phyloP scores from a whole-genome alignment of 2,888 invertebrate species.

The Aphelenchoides bicaudatus region DNA sequence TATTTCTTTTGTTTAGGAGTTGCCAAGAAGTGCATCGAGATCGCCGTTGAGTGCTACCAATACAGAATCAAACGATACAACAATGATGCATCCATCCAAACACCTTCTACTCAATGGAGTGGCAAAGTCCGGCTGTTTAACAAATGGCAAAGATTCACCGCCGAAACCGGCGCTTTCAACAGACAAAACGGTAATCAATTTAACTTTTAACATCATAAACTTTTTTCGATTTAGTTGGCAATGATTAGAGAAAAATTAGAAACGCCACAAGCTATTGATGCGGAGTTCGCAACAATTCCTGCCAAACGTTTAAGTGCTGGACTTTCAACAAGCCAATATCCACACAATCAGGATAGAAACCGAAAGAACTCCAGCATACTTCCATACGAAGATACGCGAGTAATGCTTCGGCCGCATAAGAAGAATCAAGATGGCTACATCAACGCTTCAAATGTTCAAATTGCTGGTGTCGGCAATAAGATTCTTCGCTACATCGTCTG shows the following conservation, averaged over 20 bases:
- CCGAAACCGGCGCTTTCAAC: background rate
- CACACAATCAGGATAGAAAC: slow-evolving; percentile 31
- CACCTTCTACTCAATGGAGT: slow-evolving; percentile 23
- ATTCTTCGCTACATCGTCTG: slow-evolving; percentile 36
- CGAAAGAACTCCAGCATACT: slow-evolving; percentile 65
- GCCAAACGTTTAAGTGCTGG: slow-evolving; percentile 35
- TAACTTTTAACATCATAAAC: no score
- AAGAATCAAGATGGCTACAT: slow-evolving; percentile 83
- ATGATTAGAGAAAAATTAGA: slow-evolving; percentile 10
- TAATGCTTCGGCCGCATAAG: slow-evolving; percentile 76
- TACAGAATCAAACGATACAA: slow-evolving; percentile 1
- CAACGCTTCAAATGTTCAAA: slow-evolving; percentile 80
- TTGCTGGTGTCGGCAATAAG: slow-evolving; percentile 31
- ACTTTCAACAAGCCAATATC: slow-evolving; percentile 36
- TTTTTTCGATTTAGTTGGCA: slow-evolving; percentile 6
- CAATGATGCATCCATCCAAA: slow-evolving; percentile 7
- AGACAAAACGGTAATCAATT: slow-evolving; percentile 1
- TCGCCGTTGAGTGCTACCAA: no score
- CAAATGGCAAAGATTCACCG: no score
- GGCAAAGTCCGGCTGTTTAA: slow-evolving; percentile 11
- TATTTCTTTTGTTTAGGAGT: no score
- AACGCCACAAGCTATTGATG: slow-evolving; percentile 20
- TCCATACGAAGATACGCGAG: slow-evolving; percentile 85
- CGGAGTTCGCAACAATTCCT: slow-evolving; percentile 30
- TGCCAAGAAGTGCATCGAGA: no score